These are phyloP conservation scores for Muraenolepis orangiensis DNA, from an alignment of 2,797 vertebrate genomes.

Conservation along the genomic window DNA sequence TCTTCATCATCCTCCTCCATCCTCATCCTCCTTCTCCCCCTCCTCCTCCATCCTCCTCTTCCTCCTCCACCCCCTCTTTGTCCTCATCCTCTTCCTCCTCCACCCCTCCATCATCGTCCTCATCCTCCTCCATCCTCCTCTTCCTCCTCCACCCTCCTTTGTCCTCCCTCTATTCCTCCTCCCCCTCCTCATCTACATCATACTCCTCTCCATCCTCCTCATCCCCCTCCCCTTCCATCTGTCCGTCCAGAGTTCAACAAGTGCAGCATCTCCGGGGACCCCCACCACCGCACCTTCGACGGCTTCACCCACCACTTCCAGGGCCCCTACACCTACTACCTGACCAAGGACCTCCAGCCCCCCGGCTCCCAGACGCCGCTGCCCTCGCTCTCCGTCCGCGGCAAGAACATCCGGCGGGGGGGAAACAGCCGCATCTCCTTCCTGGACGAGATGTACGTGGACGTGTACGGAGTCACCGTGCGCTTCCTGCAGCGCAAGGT, in stretches of 20 bases:
- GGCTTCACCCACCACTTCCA: constrained; percentile 74
- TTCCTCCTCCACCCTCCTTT: background rate
- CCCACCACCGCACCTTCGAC: constrained; percentile 80
- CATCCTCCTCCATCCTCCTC: background rate
- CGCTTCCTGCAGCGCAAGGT: constrained; percentile 67
- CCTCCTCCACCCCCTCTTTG: too few species aligned
- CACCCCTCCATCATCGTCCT: too few species aligned
- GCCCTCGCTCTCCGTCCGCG: constrained; percentile 58
- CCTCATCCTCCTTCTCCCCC: background rate
- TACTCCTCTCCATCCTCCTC: background rate
- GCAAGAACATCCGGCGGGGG: constrained; percentile 69
- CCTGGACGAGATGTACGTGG: constrained; percentile 71
- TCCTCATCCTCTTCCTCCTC: too few species aligned
- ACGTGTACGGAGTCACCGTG: constrained; percentile 65
- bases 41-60: too few species aligned
- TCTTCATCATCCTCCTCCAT: too few species aligned
- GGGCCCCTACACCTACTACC: constrained; percentile 75
- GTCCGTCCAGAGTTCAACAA: constrained; percentile 59
- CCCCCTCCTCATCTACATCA: background rate
- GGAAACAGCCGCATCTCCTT: constrained; percentile 61
- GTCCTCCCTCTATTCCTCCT: background rate
- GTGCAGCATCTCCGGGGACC: constrained; percentile 79
- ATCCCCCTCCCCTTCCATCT: background rate
- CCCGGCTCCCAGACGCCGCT: constrained; percentile 32
- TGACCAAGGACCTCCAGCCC: constrained; percentile 56